These are phyloP conservation scores for Camponotus fellah DNA, from an alignment of 2,888 invertebrate genomes.

Conservation along the genomic window DNA sequence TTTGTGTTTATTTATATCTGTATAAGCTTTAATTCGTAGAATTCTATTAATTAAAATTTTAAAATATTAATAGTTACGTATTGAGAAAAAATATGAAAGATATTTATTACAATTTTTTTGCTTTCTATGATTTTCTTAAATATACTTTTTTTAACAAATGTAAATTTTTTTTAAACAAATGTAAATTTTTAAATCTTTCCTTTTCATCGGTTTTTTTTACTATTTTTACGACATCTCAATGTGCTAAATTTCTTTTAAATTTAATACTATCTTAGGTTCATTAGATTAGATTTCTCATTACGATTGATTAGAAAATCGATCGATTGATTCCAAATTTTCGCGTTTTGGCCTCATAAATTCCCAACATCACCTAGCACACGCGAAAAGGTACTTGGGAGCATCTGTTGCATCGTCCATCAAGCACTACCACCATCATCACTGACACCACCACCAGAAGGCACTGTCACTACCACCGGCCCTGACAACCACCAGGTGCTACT, in stretches of 20 bases:
- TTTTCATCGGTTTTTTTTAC: background rate
- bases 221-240: background rate
- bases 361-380: constrained; percentile 60
- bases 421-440: constrained; percentile 60
- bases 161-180: background rate
- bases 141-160: background rate
- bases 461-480: constrained; percentile 75
- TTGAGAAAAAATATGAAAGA: background rate
- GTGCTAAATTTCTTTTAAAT: background rate
- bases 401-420: constrained; percentile 82
- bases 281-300: background rate
- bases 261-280: background rate
- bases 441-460: constrained; percentile 73
- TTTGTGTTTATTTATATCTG: constrained; percentile 16
- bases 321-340: constrained; percentile 38
- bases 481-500: constrained; percentile 83
- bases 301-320: constrained; percentile 18
- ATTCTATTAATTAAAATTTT: background rate
- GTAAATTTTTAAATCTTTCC: background rate
- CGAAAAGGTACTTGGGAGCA: constrained; percentile 75
- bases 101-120: background rate
- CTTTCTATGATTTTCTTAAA: constrained; percentile 6
- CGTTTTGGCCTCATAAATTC: constrained; percentile 12
- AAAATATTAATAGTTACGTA: background rate
- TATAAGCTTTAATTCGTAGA: background rate